A percentile compares a stretch with the other conserved stretches of the same genome.
These are phyloP conservation scores for Galeopterus variegatus DNA, from an alignment of 2,113 vertebrate genomes.

Conservation along the genomic window DNA sequence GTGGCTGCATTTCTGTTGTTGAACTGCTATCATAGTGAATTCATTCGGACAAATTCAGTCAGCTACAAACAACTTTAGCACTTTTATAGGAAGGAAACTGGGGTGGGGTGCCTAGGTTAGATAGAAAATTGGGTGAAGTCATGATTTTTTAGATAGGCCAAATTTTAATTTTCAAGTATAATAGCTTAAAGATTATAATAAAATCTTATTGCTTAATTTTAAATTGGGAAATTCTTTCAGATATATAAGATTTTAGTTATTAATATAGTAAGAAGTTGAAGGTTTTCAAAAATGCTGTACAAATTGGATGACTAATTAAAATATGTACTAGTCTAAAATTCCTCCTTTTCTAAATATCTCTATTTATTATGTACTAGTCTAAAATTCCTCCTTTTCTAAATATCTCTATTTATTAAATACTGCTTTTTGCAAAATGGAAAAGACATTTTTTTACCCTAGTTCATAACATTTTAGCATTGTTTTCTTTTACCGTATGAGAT, in stretches of 20 bases:
- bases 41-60: neutral
- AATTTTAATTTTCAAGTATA: neutral
- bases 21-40: neutral
- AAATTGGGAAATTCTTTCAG: neutral
- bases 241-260: neutral
- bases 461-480: neutral
- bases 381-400: neutral
- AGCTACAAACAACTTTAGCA: neutral
- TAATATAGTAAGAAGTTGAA: neutral
- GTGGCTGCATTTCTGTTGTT: neutral
- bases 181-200: neutral
- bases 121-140: neutral
- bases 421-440: neutral
- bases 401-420: neutral
- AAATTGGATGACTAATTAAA: neutral
- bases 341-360: neutral
- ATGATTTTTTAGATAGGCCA: neutral
- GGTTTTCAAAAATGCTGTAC: neutral
- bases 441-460: neutral
- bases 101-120: neutral
- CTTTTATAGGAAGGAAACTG: neutral
- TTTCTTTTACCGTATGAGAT: neutral
- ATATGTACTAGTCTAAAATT: neutral
- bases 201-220: conserved; percentile 15
- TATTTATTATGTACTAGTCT: neutral